Conservation (phyloP, 1,140 invertebrate species). For the Meteorus sp. region DNA sequence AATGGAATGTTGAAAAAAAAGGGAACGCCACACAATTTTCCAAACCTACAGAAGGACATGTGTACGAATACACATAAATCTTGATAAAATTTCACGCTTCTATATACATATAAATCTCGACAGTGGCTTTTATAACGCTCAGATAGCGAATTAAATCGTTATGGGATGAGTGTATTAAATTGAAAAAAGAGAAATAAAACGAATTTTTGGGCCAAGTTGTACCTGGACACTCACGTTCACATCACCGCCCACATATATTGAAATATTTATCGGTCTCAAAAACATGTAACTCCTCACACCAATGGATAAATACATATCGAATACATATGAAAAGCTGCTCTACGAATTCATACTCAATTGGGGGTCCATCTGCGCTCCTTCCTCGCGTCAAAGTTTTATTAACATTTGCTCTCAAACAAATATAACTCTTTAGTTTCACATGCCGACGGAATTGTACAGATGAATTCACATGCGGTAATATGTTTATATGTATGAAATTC, state of each 20-base stretch:
- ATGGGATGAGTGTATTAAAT: constrained; percentile 20
- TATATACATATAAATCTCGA: constrained; percentile 6
- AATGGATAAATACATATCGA: neutral
- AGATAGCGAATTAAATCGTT: constrained; percentile 6
- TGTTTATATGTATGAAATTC: too few relatives aligned
- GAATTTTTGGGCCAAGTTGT: constrained; percentile 7
- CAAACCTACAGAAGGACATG: too few relatives aligned
- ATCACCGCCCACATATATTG: constrained; percentile 23
- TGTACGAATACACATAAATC: constrained; percentile 1
- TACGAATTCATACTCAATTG: constrained; percentile 13
- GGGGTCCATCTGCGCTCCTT: constrained; percentile 39
- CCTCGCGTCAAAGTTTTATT: constrained; percentile 27
- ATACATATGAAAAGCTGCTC: neutral
- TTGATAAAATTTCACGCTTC: constrained; percentile 5
- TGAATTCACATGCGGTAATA: too few relatives aligned
- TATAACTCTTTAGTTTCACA: neutral
- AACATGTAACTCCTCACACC: neutral
- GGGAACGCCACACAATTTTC: neutral
- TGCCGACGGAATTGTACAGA: neutral
- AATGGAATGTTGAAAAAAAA: neutral
- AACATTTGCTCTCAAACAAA: constrained; percentile 28
- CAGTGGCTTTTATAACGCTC: constrained; percentile 4
- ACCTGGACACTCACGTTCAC: neutral
- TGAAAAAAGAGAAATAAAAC: too few relatives aligned
- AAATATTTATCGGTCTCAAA: constrained; percentile 22